These are phyloP conservation scores for Drosophila persimilis DNA, from an alignment of 1,140 invertebrate species.

Conservation along the genomic window DNA sequence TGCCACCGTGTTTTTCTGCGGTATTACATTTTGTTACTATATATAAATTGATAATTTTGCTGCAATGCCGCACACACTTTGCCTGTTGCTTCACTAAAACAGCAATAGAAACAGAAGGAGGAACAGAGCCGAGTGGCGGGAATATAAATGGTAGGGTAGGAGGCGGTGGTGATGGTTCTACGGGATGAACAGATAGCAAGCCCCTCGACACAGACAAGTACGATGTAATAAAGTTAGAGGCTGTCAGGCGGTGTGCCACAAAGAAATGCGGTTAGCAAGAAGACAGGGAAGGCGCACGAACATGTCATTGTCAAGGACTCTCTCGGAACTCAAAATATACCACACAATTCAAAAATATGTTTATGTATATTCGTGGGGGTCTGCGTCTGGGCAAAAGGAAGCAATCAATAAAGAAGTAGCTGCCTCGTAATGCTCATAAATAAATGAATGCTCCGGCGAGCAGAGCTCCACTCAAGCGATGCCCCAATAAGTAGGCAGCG, in stretches of 20 bases:
- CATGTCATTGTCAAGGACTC: slow-evolving; percentile 51
- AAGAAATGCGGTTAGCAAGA: slow-evolving; percentile 68
- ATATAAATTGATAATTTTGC: slow-evolving; percentile 75
- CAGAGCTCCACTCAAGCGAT: background rate
- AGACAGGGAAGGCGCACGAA: slow-evolving; percentile 20
- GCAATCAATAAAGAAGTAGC: slow-evolving; percentile 68
- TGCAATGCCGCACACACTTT: slow-evolving; percentile 61
- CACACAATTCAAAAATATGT: background rate
- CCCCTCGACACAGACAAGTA: slow-evolving; percentile 65
- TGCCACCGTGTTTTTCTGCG: slow-evolving; percentile 30
- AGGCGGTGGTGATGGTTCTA: background rate
- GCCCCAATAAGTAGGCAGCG: no score
- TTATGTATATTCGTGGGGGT: background rate
- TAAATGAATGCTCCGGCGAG: slow-evolving; percentile 56
- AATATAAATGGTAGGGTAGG: background rate
- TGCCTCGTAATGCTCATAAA: slow-evolving; percentile 55
- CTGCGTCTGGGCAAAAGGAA: slow-evolving; percentile 16
- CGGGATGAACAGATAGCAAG: slow-evolving; percentile 46
- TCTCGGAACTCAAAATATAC: slow-evolving; percentile 27
- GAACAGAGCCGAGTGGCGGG: background rate
- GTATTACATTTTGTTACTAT: slow-evolving; percentile 55
- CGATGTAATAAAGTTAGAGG: slow-evolving; percentile 75
- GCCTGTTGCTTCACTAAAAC: slow-evolving; percentile 54
- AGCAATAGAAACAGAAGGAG: background rate
- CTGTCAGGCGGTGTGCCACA: slow-evolving; percentile 64